A percentile compares a stretch with the other conserved stretches of the same genome.
phyloP scores from a whole-genome alignment of 2,113 vertebrate genomes.

The Dicentrarchus labrax region DNA sequence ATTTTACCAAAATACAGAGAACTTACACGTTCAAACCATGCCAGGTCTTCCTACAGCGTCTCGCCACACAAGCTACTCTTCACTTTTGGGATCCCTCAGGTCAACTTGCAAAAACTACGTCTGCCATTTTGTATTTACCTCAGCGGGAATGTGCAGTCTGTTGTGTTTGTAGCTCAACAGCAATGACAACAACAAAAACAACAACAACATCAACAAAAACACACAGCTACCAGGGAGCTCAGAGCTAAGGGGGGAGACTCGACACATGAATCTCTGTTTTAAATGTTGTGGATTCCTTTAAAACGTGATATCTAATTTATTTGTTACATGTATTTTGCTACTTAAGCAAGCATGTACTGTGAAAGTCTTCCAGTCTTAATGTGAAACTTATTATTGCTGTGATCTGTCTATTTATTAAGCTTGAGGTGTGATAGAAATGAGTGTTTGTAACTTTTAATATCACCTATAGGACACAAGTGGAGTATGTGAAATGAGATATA shows the following conservation, averaged over 20 bases:
- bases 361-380: conserved; percentile 80
- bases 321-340: conserved; percentile 70
- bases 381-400: conserved; percentile 71
- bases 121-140: conserved; percentile 74
- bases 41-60: conserved; percentile 84
- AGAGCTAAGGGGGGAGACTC: conserved; percentile 73
- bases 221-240: conserved; percentile 55
- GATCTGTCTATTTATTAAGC: conserved; percentile 63
- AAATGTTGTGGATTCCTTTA: conserved; percentile 63
- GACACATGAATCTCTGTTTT: conserved; percentile 73
- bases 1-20: conserved; percentile 56
- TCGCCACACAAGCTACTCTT: conserved; percentile 83
- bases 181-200: conserved; percentile 31
- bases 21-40: conserved; percentile 63
- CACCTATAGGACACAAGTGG: conserved; percentile 41
- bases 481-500: conserved; percentile 30
- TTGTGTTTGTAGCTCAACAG: conserved; percentile 51
- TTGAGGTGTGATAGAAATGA: conserved; percentile 33
- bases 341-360: conserved; percentile 79
- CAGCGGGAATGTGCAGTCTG: conserved; percentile 68
- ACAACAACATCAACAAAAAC: conserved; percentile 23
- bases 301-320: conserved; percentile 67
- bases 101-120: conserved; percentile 75
- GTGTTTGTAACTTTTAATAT: conserved; percentile 33
- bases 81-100: conserved; percentile 88